A percentile compares a stretch with the other conserved stretches of the same genome.
These are phyloP conservation scores for Rhadina sibilatrix DNA, from an alignment of 2,113 vertebrate species.

Conservation along the genomic window DNA sequence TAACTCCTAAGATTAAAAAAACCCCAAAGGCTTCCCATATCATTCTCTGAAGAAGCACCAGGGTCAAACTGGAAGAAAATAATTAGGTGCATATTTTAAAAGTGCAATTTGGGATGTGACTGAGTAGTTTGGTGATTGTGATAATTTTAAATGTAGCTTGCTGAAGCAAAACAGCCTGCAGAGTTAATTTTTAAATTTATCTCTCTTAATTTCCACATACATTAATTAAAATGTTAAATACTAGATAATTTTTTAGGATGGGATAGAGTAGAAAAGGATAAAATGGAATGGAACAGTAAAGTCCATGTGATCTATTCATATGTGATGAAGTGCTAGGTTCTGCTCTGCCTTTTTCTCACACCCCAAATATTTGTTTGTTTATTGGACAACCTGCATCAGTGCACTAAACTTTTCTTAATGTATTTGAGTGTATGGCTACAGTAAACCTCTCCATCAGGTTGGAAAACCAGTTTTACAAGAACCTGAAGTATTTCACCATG, in stretches of 20 bases:
- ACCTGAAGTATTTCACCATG: not conserved
- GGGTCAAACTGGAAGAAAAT: not conserved
- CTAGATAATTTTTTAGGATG: not conserved
- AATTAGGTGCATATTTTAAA: not conserved
- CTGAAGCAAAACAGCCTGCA: not conserved
- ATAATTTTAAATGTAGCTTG: not conserved
- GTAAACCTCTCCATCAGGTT: not conserved
- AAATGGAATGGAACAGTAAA: not conserved
- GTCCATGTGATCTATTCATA: not conserved
- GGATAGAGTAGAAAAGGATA: not conserved
- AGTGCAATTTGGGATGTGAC: not conserved
- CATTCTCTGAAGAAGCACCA: not conserved
- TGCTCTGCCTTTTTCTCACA: not conserved
- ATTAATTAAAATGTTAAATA: not conserved
- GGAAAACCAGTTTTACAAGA: slow-evolving; percentile 11
- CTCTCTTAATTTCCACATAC: not conserved
- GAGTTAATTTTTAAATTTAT: not conserved
- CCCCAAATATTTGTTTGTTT: not conserved
- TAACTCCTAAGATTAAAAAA: not conserved
- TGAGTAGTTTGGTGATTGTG: not conserved
- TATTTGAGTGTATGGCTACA: not conserved
- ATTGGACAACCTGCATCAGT: not conserved
- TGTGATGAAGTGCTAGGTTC: not conserved
- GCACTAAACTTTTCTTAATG: not conserved
- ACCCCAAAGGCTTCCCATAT: not conserved